phyloP scores from a whole-genome alignment of 2,888 invertebrate genomes.

The Tachina grossa region DNA sequence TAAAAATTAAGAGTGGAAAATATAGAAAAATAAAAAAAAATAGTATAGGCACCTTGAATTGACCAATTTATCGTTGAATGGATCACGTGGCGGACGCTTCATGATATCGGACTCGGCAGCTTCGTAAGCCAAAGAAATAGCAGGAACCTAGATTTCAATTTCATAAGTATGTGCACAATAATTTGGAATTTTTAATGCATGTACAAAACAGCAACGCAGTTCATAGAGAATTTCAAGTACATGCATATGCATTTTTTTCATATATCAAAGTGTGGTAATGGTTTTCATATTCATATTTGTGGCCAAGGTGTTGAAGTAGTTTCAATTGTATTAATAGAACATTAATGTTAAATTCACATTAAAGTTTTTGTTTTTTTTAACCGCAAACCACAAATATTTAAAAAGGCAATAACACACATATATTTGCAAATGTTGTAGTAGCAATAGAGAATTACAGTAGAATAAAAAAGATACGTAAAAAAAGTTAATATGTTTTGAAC shows the following conservation, averaged over 20 bases:
- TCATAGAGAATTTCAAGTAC: slow-evolving; percentile 7
- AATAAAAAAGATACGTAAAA: slow-evolving; percentile 64
- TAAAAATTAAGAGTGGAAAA: slow-evolving; percentile 19
- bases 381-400: slow-evolving; percentile 44
- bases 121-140: slow-evolving; percentile 94
- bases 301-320: not conserved
- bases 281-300: not conserved
- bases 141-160: slow-evolving; percentile 85
- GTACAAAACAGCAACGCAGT: slow-evolving; percentile 46
- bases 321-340: not conserved
- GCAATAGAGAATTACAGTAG: slow-evolving; percentile 59
- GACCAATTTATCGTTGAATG: slow-evolving; percentile 92
- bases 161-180: not conserved
- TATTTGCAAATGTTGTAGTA: slow-evolving; percentile 36
- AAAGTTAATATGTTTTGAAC: slow-evolving; percentile 57
- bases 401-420: slow-evolving; percentile 46
- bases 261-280: not conserved
- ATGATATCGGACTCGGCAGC: slow-evolving; percentile 94
- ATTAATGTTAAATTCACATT: not conserved
- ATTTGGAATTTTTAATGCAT: slow-evolving; percentile 20
- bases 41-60: slow-evolving; percentile 84
- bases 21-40: slow-evolving; percentile 51
- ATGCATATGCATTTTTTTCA: not conserved
- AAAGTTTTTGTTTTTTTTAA: slow-evolving; percentile 13
- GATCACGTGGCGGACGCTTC: slow-evolving; percentile 93